Conservation (phyloP, 2,888 invertebrate species). For the Dynastes grantii region DNA sequence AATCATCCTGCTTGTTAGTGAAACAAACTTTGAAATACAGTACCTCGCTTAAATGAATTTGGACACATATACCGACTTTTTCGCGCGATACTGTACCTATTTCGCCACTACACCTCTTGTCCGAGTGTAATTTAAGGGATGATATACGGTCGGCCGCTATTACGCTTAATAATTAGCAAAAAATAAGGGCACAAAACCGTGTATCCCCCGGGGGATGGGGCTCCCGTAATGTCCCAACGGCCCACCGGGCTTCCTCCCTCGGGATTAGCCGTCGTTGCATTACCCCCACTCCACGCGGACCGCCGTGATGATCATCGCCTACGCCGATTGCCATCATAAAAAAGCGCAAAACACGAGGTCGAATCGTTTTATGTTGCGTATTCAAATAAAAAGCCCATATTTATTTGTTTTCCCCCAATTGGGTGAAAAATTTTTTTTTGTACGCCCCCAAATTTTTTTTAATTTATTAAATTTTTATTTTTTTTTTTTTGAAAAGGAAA, state of each 20-base stretch:
- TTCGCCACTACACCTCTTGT: neutral
- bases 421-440: too few relatives aligned
- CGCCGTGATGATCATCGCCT: slow-evolving; percentile 8
- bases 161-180: slow-evolving; percentile 9
- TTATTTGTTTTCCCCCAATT: too few relatives aligned
- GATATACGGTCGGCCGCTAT: neutral
- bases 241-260: neutral
- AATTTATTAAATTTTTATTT: too few relatives aligned
- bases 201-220: too few relatives aligned
- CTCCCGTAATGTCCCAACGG: neutral
- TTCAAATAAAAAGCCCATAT: slow-evolving; percentile 6
- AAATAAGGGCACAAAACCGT: neutral
- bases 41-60: too few relatives aligned
- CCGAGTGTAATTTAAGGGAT: slow-evolving; percentile 4
- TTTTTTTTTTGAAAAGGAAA: too few relatives aligned
- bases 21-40: too few relatives aligned
- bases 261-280: too few relatives aligned
- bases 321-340: slow-evolving; percentile 2
- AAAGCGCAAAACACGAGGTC: slow-evolving; percentile 14
- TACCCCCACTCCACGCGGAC: neutral
- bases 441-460: too few relatives aligned
- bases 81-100: too few relatives aligned
- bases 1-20: too few relatives aligned
- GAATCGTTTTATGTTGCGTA: neutral
- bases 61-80: too few relatives aligned